Evolutionary conservation across 2,888 invertebrate species (phyloP).

Genomic region (Eupsilia transversa): DNA sequence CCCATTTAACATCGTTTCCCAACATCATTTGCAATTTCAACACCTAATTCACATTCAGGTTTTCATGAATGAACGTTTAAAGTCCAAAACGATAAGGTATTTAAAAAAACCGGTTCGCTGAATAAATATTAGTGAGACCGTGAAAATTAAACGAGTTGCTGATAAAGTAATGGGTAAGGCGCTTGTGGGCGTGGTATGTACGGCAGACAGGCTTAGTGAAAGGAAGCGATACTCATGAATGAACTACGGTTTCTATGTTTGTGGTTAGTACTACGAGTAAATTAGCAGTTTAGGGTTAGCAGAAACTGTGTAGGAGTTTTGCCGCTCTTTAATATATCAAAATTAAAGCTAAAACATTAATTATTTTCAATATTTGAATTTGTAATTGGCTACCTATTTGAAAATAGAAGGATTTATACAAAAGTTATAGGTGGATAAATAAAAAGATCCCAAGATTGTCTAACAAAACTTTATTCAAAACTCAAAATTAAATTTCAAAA

Average conservation of each 20-base stretch:
- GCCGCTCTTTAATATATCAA: not conserved
- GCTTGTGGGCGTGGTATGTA: constrained; percentile 38
- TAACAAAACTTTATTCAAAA: not conserved
- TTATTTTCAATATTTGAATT: not conserved
- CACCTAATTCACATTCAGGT: constrained; percentile 53
- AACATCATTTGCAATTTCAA: constrained; percentile 52
- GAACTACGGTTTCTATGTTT: constrained; percentile 36
- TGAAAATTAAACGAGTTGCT: constrained; percentile 54
- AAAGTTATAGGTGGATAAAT: not conserved
- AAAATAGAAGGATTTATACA: not conserved
- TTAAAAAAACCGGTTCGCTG: constrained; percentile 53
- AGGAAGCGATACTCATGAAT: constrained; percentile 49
- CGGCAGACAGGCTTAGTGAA: constrained; percentile 33
- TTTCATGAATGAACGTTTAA: constrained; percentile 62
- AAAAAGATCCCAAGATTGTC: not conserved
- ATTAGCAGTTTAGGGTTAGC: constrained; percentile 5
- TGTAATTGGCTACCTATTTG: not conserved
- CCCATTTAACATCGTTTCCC: constrained; percentile 10
- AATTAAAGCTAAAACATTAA: no score
- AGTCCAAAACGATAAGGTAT: constrained; percentile 45
- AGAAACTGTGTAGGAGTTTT: not conserved
- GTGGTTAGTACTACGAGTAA: constrained; percentile 5
- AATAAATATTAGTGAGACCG: constrained; percentile 50
- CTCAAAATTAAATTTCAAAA: not conserved
- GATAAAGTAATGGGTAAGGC: constrained; percentile 49